These are phyloP conservation scores for Diadophis punctatus DNA, from an alignment of 2,113 vertebrate genomes.

Conservation along the genomic window DNA sequence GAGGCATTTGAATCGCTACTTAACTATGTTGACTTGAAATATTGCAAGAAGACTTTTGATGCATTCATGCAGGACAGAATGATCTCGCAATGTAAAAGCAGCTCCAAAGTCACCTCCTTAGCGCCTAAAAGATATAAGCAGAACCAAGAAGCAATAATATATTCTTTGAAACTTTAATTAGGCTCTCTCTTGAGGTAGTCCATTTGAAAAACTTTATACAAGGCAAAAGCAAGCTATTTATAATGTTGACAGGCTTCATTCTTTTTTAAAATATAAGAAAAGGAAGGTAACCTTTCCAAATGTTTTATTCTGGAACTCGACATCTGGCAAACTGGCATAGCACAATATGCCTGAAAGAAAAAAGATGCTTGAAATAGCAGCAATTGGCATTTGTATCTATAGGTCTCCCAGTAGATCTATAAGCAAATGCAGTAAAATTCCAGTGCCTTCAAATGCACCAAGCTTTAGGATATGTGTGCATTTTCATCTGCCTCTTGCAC, in stretches of 20 bases:
- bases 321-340: neutral
- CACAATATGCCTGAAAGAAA: neutral
- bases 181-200: neutral
- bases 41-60: neutral
- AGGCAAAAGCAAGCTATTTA: neutral
- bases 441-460: neutral
- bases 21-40: neutral
- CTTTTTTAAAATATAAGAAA: neutral
- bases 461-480: neutral
- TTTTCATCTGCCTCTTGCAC: neutral
- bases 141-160: neutral
- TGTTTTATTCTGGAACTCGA: neutral
- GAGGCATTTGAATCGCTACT: neutral
- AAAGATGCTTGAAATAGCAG: neutral
- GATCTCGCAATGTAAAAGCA: neutral
- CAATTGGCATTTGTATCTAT: neutral
- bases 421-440: neutral
- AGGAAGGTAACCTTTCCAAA: neutral
- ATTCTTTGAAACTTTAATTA: neutral
- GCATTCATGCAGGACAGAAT: neutral
- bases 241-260: neutral
- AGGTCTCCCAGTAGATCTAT: too few relatives aligned
- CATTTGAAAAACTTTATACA: neutral
- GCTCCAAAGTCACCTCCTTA: neutral
- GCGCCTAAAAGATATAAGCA: neutral